Evolutionary conservation across 30 jellyfish, hydroid and myxozoan species (phyloP).

Genomic region (Sanderia malayensis): DNA sequence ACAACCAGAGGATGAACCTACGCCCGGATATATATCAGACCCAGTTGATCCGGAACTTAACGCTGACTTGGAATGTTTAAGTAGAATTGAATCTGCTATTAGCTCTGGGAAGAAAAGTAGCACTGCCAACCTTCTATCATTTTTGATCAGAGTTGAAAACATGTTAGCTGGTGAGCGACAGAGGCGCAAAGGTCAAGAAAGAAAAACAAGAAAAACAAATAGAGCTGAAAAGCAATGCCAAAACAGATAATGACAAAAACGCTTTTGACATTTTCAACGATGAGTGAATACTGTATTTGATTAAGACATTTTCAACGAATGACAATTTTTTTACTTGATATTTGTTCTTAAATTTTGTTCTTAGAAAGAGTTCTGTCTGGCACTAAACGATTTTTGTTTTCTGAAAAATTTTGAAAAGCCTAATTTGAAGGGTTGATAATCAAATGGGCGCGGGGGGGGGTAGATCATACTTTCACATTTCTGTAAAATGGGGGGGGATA

Average conservation of each 20-base stretch:
- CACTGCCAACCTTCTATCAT: constrained; percentile 23
- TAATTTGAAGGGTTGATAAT: constrained; percentile 7
- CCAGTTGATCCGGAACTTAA: constrained; percentile 15
- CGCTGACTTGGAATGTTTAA: constrained; percentile 13
- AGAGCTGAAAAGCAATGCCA: constrained; percentile 1
- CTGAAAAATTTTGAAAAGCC: neutral
- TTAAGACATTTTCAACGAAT: neutral
- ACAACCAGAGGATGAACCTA: too few species aligned
- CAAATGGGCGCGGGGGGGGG: constrained; percentile 7
- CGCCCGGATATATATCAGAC: constrained; percentile 1
- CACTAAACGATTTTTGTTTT: neutral
- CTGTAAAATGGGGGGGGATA: neutral
- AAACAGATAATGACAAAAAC: constrained; percentile 2
- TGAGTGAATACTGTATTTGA: neutral
- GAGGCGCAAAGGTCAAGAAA: constrained; percentile 9
- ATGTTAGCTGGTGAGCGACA: constrained; percentile 17
- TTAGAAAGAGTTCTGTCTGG: constrained; percentile 12
- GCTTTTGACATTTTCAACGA: constrained; percentile 8
- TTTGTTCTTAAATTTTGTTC: neutral
- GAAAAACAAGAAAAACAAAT: constrained; percentile 5
- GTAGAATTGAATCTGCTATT: constrained; percentile 11
- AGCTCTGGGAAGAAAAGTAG: constrained; percentile 17
- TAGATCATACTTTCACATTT: constrained; percentile 6
- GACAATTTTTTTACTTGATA: too few species aligned
- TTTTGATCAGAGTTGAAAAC: constrained; percentile 28